Base-by-base conservation (phyloP, 1,140 invertebrate genomes). In the Anoplophora glabripennis region DNA sequence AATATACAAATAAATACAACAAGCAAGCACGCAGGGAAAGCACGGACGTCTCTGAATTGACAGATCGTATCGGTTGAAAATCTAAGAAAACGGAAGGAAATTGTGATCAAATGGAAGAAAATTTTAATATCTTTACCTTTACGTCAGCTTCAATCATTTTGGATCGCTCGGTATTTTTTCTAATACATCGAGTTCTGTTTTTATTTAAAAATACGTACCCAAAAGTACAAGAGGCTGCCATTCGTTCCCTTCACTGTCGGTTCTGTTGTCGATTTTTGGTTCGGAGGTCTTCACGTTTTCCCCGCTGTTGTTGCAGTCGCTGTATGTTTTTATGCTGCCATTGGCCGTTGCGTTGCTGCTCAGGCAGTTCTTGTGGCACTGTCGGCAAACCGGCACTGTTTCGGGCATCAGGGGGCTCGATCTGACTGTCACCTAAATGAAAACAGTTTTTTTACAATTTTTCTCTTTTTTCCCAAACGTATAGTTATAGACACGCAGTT, bases 361-460 rank as follows among this genome's bases (percentile, higher is more conserved):
- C 70, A 84, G 77, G 74, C 86, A 88, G 65, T 86, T 87, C 76
- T 86, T 87, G 67, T 87, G 86, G 71, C 86, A 88, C 68, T 87
- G 84, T 59, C 84, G 81, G 74, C 86, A 88, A 8, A 88, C 84
- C 36, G 84, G 79, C 65, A 76, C 63, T 54, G 82, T 81, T 77
- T 85, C 84, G 61, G 83, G 80, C 52, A 84, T 79, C 65, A 83
- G 74, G 53, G 84, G 84, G 72, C 85, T 86, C 14, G 85, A 86
- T 68, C 84, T 78, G 37, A 87, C 85, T 14, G 85, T 87, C 52
- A 86, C 84, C 85, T 87, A 42, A 15, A n/a, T n/a, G n/a, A 18
- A 53, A 45, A 47, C 14, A 44, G 55, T 41, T 54, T 0, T 9
- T 53, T 4, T 41, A 42, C 11, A 34, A 35, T 40, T n/a, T n/a